A percentile compares a stretch with the other conserved stretches of the same genome.
Conservation (phyloP, 2,113 vertebrate species). For the Hydropotes inermis region DNA sequence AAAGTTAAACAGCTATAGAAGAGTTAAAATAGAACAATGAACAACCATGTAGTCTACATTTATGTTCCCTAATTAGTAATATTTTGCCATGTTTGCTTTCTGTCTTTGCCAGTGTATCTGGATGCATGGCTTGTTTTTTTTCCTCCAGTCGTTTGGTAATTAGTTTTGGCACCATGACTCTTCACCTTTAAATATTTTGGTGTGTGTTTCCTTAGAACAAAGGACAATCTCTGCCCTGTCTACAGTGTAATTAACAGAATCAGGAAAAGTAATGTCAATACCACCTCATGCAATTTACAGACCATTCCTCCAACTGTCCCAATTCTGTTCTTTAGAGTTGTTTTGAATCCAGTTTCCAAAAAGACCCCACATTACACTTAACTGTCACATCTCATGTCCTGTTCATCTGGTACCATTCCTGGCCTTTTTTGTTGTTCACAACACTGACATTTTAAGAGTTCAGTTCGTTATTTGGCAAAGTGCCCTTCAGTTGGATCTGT, state of each 20-base stretch:
- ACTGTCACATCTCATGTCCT: neutral
- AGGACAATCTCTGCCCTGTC: neutral
- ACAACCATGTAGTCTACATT: neutral
- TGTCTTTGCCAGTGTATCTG: neutral
- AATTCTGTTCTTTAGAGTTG: neutral
- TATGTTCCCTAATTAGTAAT: neutral
- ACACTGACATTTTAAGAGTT: neutral
- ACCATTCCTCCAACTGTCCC: neutral
- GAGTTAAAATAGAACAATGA: neutral
- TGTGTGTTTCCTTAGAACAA: neutral
- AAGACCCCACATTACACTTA: neutral
- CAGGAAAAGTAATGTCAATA: neutral
- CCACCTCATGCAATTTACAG: neutral
- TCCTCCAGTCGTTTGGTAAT: neutral
- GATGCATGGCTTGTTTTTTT: neutral
- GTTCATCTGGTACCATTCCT: neutral
- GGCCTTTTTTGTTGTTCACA: neutral
- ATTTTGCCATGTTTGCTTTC: neutral
- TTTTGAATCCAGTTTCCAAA: neutral
- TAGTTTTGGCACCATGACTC: neutral
- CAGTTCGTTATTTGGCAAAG: neutral
- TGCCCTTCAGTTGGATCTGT: neutral
- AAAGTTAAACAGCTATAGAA: conserved; percentile 5
- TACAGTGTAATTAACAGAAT: neutral
- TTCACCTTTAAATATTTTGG: neutral